Conservation (phyloP, 2,888 invertebrate species). For the Sphaerophoria rueppellii region DNA sequence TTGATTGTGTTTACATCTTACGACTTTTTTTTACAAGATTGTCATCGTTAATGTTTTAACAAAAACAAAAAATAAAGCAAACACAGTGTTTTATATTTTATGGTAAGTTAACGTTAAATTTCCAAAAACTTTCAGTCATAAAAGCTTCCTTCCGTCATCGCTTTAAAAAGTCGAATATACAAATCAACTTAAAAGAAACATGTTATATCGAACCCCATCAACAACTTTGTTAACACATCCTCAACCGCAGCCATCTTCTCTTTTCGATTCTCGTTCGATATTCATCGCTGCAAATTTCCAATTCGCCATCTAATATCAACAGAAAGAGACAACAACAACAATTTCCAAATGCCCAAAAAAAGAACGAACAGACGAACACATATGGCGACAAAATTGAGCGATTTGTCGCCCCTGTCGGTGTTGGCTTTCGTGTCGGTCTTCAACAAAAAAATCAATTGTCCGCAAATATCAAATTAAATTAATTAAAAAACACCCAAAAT, state of each 20-base stretch:
- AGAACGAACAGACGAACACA: constrained; percentile 14
- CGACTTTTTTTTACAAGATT: not conserved
- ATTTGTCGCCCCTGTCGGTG: constrained; percentile 63
- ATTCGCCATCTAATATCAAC: constrained; percentile 11
- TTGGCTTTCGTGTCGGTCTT: constrained; percentile 71
- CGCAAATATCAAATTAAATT: constrained; percentile 58
- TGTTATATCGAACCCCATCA: no score
- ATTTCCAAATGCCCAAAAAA: constrained; percentile 36
- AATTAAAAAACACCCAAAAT: constrained; percentile 36
- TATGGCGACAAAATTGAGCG: constrained; percentile 66
- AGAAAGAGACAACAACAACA: constrained; percentile 53
- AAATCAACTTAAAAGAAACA: no score
- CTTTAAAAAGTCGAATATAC: no score
- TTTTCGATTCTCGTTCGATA: constrained; percentile 54
- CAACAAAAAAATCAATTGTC: constrained; percentile 63
- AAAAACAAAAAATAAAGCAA: no score
- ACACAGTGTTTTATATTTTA: no score
- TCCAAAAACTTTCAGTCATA: no score
- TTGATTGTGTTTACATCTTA: not conserved
- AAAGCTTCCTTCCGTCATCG: no score
- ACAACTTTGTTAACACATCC: constrained; percentile 24
- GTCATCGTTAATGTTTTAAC: not conserved
- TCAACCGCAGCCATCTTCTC: constrained; percentile 42
- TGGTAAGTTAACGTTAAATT: no score
- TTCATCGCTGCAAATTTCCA: constrained; percentile 5